These are phyloP conservation scores for Pachyramphus minor DNA, from an alignment of 2,113 vertebrate species.

Conservation along the genomic window DNA sequence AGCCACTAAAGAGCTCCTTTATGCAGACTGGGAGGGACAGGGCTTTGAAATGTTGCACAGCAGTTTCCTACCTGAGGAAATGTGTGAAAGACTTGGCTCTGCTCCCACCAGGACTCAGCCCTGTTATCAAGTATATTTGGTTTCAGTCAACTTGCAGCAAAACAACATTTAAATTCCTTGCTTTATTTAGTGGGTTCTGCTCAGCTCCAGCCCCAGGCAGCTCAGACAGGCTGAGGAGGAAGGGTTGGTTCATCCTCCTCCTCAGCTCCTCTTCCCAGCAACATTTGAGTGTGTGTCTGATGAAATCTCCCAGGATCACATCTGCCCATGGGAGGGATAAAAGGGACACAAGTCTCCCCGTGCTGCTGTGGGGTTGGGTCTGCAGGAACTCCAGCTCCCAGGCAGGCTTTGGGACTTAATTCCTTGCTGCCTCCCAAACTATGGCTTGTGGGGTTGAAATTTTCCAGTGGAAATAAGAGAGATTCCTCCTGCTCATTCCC, in stretches of 20 bases:
- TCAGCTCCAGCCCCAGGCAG: not conserved
- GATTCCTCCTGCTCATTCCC: not conserved
- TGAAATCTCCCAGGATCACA: not conserved
- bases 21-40: slow-evolving; percentile 1
- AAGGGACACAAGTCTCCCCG: rapidly evolving
- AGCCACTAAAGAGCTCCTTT: slow-evolving; percentile 59
- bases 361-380: not conserved
- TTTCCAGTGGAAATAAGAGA: not conserved
- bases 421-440: not conserved
- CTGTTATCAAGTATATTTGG: slow-evolving; percentile 51
- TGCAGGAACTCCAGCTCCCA: not conserved
- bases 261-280: not conserved
- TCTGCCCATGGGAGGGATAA: not conserved
- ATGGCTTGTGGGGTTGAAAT: not conserved
- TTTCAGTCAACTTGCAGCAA: slow-evolving; percentile 39
- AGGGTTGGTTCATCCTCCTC: not conserved
- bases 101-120: slow-evolving; percentile 8
- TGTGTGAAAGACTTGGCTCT: not conserved
- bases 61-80: slow-evolving; percentile 57
- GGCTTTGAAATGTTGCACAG: slow-evolving; percentile 32
- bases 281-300: too few relatives aligned
- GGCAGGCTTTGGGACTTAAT: not conserved
- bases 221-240: not conserved
- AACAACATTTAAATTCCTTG: not conserved
- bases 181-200: not conserved